Base-by-base conservation (phyloP, 2,888 invertebrate genomes). In the Drosophila bunnanda region DNA sequence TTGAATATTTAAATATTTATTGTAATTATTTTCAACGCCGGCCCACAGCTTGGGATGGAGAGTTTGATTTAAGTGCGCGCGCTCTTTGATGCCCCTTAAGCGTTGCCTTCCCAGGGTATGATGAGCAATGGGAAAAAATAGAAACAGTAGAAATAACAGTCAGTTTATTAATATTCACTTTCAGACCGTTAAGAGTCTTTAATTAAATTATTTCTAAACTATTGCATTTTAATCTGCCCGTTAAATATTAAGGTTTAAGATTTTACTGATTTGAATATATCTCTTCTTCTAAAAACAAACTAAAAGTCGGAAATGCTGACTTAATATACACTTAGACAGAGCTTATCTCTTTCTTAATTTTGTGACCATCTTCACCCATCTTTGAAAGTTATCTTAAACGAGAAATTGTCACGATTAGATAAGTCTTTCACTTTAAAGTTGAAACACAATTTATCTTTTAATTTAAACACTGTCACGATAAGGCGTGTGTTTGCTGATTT, bases 1-100 rank as follows among this genome's bases (percentile, higher is more conserved):
- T 69, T 69, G 70, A 70, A 70, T 70, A 67, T 67, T 67, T 58
- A 67, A 67, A 69, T 67, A 67, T 67, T 67, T 69, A 67, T 67
- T 67, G 67, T 67, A 70, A 67, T 67, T 67, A 67, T 67, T 67
- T 70, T 67, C 67, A 69, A 55, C 66, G 46, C 34, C 66, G 39
- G 39, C 66, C 66, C 69, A 66, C 69, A 56, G 57, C 15, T 38
- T 36, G 50, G n/a, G n/a, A n/a, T n/a, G n/a, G 15, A 22, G 15
- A 34, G 36, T 71, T 48, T 48, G 59, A 68, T 39, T 68, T 59
- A 59, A 41, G 59, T 41, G 36, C 46, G 58, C 58, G 58, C 41
- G 57, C 71, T 52, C 30, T 48, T 41, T 34, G 25, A 58, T 68
- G 59, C 71, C 60, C 61, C 60, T 38, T 34, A 13, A 7, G 7